These are phyloP conservation scores for Melanostigma gelatinosum DNA, from an alignment of 2,113 vertebrate genomes.

Conservation along the genomic window DNA sequence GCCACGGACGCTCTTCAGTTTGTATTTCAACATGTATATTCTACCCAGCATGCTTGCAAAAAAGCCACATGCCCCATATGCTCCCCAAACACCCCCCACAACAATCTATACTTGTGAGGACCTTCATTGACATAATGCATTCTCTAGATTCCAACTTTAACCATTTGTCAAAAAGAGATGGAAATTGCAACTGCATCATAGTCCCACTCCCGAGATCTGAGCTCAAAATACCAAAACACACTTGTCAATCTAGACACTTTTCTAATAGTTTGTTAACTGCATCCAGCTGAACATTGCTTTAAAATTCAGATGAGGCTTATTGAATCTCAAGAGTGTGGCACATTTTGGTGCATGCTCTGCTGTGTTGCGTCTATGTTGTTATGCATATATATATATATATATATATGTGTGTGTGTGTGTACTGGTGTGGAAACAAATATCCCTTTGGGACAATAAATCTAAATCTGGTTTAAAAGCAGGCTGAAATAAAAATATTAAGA, in stretches of 20 bases:
- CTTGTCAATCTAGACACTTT: background rate
- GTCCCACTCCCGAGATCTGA: background rate
- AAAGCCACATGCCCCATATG: slow-evolving; percentile 1
- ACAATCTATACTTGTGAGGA: background rate
- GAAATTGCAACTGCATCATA: background rate
- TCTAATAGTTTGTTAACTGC: background rate
- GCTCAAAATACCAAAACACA: background rate
- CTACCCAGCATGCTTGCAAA: slow-evolving; percentile 26
- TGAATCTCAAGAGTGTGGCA: background rate
- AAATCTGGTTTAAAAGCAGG: background rate
- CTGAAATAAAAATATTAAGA: background rate
- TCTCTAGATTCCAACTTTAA: background rate
- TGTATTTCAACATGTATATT: slow-evolving; percentile 22
- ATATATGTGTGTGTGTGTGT: background rate
- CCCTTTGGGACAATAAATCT: background rate
- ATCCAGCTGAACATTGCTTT: background rate
- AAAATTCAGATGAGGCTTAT: background rate
- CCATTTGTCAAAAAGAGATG: background rate
- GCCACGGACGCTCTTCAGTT: background rate
- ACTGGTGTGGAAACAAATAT: background rate
- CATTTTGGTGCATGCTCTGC: background rate
- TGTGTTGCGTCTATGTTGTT: background rate
- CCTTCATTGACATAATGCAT: background rate
- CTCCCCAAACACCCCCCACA: background rate
- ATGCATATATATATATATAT: background rate